Evolutionary conservation across 2,888 invertebrate genomes (phyloP), one percentile per base, ranked within the genome.

Genomic region (Tinea pellionella): DNA sequence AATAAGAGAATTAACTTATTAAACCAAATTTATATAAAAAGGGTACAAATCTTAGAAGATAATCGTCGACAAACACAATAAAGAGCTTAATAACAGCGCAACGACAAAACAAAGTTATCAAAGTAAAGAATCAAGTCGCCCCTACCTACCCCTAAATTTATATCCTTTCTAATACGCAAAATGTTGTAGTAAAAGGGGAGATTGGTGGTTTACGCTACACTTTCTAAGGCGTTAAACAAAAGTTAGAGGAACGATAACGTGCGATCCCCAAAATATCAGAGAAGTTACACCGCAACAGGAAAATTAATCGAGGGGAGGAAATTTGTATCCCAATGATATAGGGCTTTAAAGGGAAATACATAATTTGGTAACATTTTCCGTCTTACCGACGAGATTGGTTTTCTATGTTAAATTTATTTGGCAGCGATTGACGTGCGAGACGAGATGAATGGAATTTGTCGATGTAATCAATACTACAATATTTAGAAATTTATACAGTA

Each of bases 221-320:
- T 80, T 82, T 81, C 79, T 82, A 81, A 79, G 80, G 75, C 76
- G 78, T 77, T 76, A 80, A 79, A 78, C 80, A 78, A 80, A 82
- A 82, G 77, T 83, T 81, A 76, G 67, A 66, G 69, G 67, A 66
- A 68, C 75, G 80, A 80, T 80, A 81, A 75, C 74, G 69, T 67
- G 63, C 63, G 15, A 30, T 57, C 57, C 57, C 57, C 16, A 8
- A 53, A 57, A 55, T 47, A 18, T 15, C 55, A 16, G 19, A 1
- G 29, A 19, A 55, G 55, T 55, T 19, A 55, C 24, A 19, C 30
- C 30, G 57, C 32, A 32, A 32, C 57, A 57, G 32, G 32, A 32
- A 57, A 57, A 57, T 57, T 57, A 57, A 57, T 57, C 57, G 57
- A 13, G 57, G 15, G 16, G 16, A 11, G 32, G 57, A 32, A 57